Evolutionary conservation across 2,797 vertebrate genomes (phyloP).

Genomic region (Rallus crepitans): DNA sequence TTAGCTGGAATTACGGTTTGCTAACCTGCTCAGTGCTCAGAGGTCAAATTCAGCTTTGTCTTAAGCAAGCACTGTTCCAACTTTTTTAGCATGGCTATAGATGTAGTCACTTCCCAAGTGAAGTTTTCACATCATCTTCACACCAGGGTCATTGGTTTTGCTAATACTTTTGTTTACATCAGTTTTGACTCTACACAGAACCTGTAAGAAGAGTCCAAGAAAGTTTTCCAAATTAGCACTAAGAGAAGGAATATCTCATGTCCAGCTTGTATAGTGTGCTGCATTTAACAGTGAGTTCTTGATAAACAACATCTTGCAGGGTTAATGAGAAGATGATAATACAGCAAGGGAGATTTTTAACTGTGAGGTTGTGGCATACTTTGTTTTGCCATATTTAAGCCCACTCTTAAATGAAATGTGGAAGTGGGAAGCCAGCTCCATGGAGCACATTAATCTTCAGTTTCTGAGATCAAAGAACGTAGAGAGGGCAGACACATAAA

Average conservation of each 20-base stretch:
- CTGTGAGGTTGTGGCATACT: background rate
- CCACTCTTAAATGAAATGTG: background rate
- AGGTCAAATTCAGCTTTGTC: background rate
- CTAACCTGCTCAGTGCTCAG: background rate
- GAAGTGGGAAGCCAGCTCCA: background rate
- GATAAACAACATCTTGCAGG: background rate
- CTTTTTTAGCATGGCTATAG: background rate
- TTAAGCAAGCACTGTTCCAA: background rate
- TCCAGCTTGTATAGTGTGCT: background rate
- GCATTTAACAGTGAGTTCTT: background rate
- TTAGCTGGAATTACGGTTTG: background rate
- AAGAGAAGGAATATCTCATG: background rate
- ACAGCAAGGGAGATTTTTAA: background rate
- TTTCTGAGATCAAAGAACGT: background rate
- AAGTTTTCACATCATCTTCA: background rate
- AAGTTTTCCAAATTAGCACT: background rate
- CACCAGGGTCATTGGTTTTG: background rate
- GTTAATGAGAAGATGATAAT: background rate
- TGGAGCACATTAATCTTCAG: background rate
- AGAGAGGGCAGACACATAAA: background rate
- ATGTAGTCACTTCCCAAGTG: background rate
- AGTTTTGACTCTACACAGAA: background rate
- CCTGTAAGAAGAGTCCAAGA: background rate
- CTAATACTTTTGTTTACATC: background rate
- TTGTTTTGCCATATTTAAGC: background rate